Evolutionary conservation across 2,113 vertebrate species (phyloP).

Genomic region (Elaphurus davidianus): DNA sequence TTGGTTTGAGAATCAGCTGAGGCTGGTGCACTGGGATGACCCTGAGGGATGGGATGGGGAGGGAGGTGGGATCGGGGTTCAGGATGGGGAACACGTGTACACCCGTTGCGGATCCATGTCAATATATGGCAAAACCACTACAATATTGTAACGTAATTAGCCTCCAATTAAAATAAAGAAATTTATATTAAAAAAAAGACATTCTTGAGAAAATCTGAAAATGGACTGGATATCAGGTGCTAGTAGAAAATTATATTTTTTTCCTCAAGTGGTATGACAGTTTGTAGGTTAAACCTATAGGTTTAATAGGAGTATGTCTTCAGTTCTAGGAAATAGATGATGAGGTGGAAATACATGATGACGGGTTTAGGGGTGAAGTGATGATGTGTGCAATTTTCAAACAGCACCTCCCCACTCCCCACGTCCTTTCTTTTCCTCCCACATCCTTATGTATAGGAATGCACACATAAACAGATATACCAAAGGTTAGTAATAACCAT

Average conservation of each 20-base stretch:
- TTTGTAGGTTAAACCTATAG: not conserved
- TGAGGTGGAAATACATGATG: not conserved
- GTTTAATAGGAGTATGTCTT: not conserved
- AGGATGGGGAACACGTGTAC: not conserved
- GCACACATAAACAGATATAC: not conserved
- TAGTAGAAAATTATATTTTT: not conserved
- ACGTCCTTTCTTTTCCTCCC: not conserved
- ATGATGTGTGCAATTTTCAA: not conserved
- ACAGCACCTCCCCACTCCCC: not conserved
- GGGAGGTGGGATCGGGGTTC: not conserved
- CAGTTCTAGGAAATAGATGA: not conserved
- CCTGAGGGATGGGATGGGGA: not conserved
- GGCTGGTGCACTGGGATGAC: not conserved
- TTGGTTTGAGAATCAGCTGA: not conserved
- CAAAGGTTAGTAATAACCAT: not conserved
- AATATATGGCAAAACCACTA: not conserved
- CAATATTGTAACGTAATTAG: not conserved
- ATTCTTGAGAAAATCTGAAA: not conserved
- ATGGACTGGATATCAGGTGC: not conserved
- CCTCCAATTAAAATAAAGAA: not conserved
- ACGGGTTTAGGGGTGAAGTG: not conserved
- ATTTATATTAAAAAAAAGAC: not conserved
- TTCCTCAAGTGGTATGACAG: not conserved
- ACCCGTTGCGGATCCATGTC: accelerated
- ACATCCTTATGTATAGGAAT: not conserved